phyloP scores from a whole-genome alignment of 1,140 invertebrate species.

The Mactra quadrangularis region DNA sequence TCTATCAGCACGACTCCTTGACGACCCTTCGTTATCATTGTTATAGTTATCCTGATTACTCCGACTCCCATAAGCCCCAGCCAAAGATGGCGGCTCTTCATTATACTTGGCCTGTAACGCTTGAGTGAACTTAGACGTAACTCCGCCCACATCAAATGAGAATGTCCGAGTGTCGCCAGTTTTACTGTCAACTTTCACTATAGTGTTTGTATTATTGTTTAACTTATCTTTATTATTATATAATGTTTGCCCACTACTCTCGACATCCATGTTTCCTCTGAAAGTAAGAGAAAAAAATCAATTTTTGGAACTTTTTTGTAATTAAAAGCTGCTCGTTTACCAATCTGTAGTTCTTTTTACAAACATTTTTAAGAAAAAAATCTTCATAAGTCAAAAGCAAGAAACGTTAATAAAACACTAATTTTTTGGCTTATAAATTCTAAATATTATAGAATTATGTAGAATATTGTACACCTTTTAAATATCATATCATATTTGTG shows the following conservation, averaged over 20 bases:
- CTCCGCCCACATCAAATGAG: slow-evolving; percentile 71
- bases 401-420: no score
- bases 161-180: slow-evolving; percentile 64
- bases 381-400: no score
- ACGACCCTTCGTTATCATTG: slow-evolving; percentile 34
- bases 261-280: slow-evolving; percentile 47
- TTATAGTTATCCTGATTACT: slow-evolving; percentile 20
- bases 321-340: no score
- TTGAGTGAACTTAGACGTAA: slow-evolving; percentile 74
- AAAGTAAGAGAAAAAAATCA: slow-evolving; percentile 14
- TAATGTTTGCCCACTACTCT: slow-evolving; percentile 17
- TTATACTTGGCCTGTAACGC: slow-evolving; percentile 67
- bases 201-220: slow-evolving; percentile 17
- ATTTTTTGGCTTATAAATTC: no score
- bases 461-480: no score
- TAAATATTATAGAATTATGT: no score
- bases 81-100: slow-evolving; percentile 44
- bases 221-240: slow-evolving; percentile 34
- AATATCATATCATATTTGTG: no score
- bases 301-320: no score
- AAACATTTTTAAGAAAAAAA: no score
- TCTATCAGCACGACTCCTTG: slow-evolving; percentile 70
- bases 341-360: no score
- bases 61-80: slow-evolving; percentile 33
- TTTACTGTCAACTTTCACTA: slow-evolving; percentile 2